Conservation (phyloP, 2,113 vertebrate species). For the Phalacrocorax brasilianus region DNA sequence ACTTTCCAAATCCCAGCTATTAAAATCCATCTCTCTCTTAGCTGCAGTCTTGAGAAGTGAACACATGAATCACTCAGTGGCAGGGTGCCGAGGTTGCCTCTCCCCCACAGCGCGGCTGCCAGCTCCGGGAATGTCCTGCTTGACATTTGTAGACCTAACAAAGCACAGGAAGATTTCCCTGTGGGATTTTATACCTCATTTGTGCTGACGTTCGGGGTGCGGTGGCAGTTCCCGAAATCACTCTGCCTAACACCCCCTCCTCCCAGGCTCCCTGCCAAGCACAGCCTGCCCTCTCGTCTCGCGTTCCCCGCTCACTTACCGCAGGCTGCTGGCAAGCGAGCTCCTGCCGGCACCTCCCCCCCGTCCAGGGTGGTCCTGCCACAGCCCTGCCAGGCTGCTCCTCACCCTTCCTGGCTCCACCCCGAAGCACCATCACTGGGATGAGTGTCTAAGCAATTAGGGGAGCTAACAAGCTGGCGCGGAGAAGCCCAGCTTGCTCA, state of each 20-base stretch:
- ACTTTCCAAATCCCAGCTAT: not conserved
- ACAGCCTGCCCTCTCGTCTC: not conserved
- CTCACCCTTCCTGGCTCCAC: not conserved
- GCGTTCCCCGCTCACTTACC: not conserved
- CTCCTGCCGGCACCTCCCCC: accelerated
- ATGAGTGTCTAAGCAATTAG: not conserved
- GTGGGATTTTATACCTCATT: not conserved
- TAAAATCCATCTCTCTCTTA: not conserved
- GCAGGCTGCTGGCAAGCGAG: accelerated
- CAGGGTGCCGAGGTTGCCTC: not conserved
- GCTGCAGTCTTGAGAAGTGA: not conserved
- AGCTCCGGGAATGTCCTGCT: not conserved
- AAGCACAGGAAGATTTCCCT: not conserved
- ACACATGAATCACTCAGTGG: accelerated
- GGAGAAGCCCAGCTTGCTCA: not conserved
- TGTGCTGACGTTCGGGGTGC: not conserved
- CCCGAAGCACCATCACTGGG: not conserved
- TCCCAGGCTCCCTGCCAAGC: not conserved
- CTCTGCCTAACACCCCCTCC: not conserved
- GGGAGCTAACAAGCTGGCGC: not conserved
- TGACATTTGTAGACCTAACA: not conserved
- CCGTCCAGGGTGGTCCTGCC: not conserved
- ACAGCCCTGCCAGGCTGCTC: not conserved
- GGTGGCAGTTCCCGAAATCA: not conserved
- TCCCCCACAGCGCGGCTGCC: not conserved